phyloP scores from a whole-genome alignment of 2,888 invertebrate species.

The Pheosia tremula region DNA sequence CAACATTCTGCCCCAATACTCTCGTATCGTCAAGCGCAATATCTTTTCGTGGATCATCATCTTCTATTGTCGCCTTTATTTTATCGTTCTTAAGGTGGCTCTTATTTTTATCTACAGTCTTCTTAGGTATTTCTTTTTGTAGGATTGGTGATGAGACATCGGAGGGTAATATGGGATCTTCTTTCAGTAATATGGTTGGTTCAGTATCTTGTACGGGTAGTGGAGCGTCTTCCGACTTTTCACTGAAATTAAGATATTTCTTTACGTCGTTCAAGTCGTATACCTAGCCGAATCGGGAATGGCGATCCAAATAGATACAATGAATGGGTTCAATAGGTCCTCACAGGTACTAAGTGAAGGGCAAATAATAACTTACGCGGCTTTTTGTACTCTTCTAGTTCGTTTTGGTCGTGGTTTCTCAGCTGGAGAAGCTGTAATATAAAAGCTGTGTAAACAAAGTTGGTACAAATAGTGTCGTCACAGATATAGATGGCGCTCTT shows the following conservation, averaged over 20 bases:
- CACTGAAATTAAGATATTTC: conserved; percentile 41
- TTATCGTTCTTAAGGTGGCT: conserved; percentile 20
- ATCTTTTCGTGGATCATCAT: conserved; percentile 24
- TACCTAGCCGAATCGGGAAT: too few species aligned
- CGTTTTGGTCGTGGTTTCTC: conserved; percentile 72
- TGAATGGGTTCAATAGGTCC: neutral
- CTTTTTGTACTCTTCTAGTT: conserved; percentile 65
- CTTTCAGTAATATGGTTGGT: conserved; percentile 43
- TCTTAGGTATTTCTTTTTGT: conserved; percentile 38
- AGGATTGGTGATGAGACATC: conserved; percentile 53
- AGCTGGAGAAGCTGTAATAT: conserved; percentile 55
- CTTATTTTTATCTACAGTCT: conserved; percentile 26
- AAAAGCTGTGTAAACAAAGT: neutral
- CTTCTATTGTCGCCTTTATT: conserved; percentile 21
- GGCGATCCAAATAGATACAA: neutral
- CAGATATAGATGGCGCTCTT: too few species aligned
- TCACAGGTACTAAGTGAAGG: neutral
- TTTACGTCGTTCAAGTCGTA: neutral
- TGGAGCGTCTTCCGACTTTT: conserved; percentile 43
- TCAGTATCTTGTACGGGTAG: conserved; percentile 21
- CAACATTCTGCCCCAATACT: conserved; percentile 26
- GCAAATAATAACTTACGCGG: conserved; percentile 54
- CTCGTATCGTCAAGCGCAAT: conserved; percentile 50
- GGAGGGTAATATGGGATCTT: conserved; percentile 47
- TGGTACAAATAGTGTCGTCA: too few species aligned